Conservation (phyloP, 2,113 vertebrate species). For the Tympanuchus pallidicinctus region DNA sequence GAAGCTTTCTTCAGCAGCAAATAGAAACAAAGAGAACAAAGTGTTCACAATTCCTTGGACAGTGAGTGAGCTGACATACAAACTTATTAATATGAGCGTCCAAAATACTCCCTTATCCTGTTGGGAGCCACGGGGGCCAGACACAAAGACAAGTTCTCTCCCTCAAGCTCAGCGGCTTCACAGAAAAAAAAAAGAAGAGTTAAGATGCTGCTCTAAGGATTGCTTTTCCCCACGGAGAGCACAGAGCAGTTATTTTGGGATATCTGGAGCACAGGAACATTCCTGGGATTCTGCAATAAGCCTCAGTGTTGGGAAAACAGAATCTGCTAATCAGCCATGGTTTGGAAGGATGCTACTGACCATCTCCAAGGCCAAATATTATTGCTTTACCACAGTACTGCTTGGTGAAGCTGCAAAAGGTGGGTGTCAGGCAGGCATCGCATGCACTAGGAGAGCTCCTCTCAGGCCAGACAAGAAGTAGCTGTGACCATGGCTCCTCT, state of each 20-base stretch:
- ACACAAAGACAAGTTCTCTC: constrained; percentile 30
- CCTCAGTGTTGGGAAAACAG: constrained; percentile 73
- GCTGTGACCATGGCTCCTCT: neutral
- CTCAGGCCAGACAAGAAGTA: neutral
- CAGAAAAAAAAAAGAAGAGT: constrained; percentile 44
- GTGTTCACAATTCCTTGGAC: constrained; percentile 15
- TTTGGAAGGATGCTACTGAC: neutral
- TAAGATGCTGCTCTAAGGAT: constrained; percentile 56
- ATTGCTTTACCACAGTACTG: neutral
- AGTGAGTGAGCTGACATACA: constrained; percentile 3
- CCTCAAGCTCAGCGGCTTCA: constrained; percentile 47
- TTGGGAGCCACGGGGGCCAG: constrained; percentile 3
- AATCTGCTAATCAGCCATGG: constrained; percentile 37
- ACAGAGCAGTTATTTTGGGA: constrained; percentile 79
- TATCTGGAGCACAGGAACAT: constrained; percentile 75
- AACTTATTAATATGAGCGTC: constrained; percentile 29
- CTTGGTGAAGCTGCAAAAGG: neutral
- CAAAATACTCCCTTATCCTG: constrained; percentile 28
- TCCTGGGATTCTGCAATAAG: constrained; percentile 76
- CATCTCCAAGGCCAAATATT: neutral
- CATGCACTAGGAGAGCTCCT: neutral
- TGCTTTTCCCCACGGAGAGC: constrained; percentile 63
- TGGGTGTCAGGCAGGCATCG: neutral
- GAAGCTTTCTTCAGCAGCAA: neutral
- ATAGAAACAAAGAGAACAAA: neutral